Conservation (phyloP, 2,888 invertebrate genomes). For the Girardia tigrina region DNA sequence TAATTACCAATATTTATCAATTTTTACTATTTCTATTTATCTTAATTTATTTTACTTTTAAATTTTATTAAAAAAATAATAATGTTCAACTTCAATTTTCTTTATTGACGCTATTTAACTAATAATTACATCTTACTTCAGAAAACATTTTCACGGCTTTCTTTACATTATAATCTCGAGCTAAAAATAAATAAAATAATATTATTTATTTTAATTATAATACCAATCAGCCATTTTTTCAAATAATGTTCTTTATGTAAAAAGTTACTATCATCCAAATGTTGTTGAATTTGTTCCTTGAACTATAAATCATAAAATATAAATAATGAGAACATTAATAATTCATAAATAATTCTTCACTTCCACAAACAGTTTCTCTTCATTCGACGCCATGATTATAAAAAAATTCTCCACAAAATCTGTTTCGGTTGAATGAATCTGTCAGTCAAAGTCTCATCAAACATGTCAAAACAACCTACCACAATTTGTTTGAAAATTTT, state of each 20-base stretch:
- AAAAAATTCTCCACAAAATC: background rate
- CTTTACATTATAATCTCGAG: background rate
- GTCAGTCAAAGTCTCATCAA: background rate
- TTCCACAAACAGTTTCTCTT: background rate
- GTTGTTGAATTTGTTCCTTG: background rate
- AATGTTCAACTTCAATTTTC: background rate
- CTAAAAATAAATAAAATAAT: background rate
- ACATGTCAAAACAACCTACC: background rate
- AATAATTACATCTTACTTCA: background rate
- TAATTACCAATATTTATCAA: too few relatives aligned
- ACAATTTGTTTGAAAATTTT: background rate
- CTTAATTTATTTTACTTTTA: background rate
- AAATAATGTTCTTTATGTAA: background rate
- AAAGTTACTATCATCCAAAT: background rate
- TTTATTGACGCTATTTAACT: background rate
- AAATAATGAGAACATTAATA: background rate
- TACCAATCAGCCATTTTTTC: conserved; percentile 19
- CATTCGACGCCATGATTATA: background rate
- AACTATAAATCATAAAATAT: background rate
- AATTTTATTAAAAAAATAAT: background rate
- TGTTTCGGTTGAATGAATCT: background rate
- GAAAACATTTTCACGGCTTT: background rate
- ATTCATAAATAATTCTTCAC: background rate
- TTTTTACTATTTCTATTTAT: background rate
- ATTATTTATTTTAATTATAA: too few relatives aligned